Percentiles rank a stretch among this genome's conserved stretches.
phyloP scores from a whole-genome alignment of 1,140 invertebrate species.

The Drosophila persimilis region DNA sequence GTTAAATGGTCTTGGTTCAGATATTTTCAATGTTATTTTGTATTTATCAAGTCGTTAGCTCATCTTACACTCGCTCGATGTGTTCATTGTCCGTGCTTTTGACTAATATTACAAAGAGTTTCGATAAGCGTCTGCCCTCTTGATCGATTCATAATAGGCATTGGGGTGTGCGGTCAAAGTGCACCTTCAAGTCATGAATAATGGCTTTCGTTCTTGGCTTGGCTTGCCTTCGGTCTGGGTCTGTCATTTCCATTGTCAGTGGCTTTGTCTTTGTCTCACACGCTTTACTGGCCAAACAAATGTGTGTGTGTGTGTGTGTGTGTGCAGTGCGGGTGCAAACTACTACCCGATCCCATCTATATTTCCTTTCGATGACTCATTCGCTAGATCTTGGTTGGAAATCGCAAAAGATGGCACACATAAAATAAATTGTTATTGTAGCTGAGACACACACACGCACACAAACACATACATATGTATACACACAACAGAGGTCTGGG shows the following conservation, averaged over 20 bases:
- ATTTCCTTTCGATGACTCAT: slow-evolving; percentile 50
- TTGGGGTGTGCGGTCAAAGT: slow-evolving; percentile 44
- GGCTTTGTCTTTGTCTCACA: background rate
- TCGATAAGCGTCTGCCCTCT: slow-evolving; percentile 34
- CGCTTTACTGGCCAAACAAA: too few species aligned
- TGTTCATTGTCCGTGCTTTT: slow-evolving; percentile 9
- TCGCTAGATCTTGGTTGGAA: slow-evolving; percentile 32
- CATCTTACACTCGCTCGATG: background rate
- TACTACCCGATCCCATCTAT: background rate
- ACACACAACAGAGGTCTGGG: background rate
- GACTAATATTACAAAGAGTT: slow-evolving; percentile 51
- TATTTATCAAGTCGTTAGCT: background rate
- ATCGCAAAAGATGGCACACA: slow-evolving; percentile 27
- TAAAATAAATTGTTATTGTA: too few species aligned
- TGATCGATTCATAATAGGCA: slow-evolving; percentile 11
- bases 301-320: background rate
- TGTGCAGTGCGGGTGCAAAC: slow-evolving; percentile 2
- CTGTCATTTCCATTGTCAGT: background rate
- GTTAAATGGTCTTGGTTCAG: background rate
- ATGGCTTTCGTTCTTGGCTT: slow-evolving; percentile 32
- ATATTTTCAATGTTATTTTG: background rate
- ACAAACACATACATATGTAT: too few species aligned
- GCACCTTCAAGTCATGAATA: slow-evolving; percentile 52
- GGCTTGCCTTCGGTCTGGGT: slow-evolving; percentile 9
- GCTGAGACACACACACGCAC: too few species aligned